Base-by-base conservation (phyloP, 2,888 invertebrate species). In the Drosophila mulleri region DNA sequence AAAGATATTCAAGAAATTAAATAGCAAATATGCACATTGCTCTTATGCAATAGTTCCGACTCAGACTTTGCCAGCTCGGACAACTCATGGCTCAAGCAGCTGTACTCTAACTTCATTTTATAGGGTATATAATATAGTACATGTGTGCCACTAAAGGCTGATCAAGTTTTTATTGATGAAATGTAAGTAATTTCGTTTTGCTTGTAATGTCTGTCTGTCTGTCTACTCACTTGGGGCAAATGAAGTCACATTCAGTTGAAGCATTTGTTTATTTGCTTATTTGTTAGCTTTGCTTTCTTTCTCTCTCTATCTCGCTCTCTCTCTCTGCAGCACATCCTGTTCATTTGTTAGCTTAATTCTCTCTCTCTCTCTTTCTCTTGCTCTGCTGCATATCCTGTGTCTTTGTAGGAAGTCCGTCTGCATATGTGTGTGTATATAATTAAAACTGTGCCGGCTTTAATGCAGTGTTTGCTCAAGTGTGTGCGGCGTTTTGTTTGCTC, bases 161-260 rank as follows among this genome's bases (percentile, higher is more conserved):
- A 86, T 81, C 75, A 88, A 86, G 73, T 48, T 84, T 83, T 80
- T 83, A 83, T 83, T 87, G 82, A 76, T 79, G 52, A 72, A 67
- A 67, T 72, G 75, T 69, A 52, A 53, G 52, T 35, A 52, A 65
- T 44, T 35, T 52, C 35, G 12, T 39, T 23, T 42, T 41, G 23
- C 39, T 47, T 47, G 20, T 23, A 18, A n/a, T 44, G 60, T 37
- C 32, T 53, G 44, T 45, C 32, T 42, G 58, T 32, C 32, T 32
- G 11, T 32, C 32, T 11, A 11, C 14, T 57, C 14, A 32, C 20
- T 7, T 47, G 45, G 32, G 29, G 64, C 44, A 88, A 88, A 83
- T 88, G 72, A 88, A 83, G 88, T 77, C 83, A 80, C 75, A 71
- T 47, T 59, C 54, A 54, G 72, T 66, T 39, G 39, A 12, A 39